Evolutionary conservation across 2,797 vertebrate genomes (phyloP).

Genomic region (Mareca strepera): DNA sequence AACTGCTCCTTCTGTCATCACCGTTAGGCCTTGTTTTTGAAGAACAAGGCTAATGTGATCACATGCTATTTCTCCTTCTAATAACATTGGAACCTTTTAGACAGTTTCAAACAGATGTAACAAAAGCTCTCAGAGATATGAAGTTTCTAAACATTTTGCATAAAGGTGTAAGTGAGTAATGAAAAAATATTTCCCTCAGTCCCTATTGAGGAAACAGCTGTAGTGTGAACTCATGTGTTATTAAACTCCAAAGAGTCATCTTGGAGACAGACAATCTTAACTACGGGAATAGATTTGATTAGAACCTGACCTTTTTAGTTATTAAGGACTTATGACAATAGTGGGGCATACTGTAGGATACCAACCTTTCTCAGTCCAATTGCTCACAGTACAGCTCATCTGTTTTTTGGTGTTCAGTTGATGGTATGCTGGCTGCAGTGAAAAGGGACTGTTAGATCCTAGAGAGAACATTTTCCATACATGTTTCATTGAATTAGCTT

Average conservation of each 20-base stretch:
- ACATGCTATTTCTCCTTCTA: background rate
- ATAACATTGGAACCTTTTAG: background rate
- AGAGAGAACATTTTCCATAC: background rate
- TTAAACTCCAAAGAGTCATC: background rate
- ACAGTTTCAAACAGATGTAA: background rate
- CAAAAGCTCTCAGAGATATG: background rate
- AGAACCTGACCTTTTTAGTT: background rate
- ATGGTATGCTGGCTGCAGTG: background rate
- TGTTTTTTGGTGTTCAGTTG: background rate
- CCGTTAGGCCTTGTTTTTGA: background rate
- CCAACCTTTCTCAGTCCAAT: background rate
- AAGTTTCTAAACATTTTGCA: background rate
- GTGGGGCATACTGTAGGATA: background rate
- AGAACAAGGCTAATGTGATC: background rate
- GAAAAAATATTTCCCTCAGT: background rate
- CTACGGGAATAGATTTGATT: background rate
- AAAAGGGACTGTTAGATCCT: background rate
- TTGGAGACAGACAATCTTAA: background rate
- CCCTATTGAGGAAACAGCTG: background rate
- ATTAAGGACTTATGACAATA: background rate
- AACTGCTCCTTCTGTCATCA: background rate
- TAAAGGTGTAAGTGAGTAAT: background rate
- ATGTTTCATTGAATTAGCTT: background rate
- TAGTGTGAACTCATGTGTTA: background rate
- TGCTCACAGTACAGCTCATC: background rate